These are phyloP conservation scores for Propithecus coquereli DNA, from an alignment of 2,113 vertebrate genomes.

Conservation along the genomic window DNA sequence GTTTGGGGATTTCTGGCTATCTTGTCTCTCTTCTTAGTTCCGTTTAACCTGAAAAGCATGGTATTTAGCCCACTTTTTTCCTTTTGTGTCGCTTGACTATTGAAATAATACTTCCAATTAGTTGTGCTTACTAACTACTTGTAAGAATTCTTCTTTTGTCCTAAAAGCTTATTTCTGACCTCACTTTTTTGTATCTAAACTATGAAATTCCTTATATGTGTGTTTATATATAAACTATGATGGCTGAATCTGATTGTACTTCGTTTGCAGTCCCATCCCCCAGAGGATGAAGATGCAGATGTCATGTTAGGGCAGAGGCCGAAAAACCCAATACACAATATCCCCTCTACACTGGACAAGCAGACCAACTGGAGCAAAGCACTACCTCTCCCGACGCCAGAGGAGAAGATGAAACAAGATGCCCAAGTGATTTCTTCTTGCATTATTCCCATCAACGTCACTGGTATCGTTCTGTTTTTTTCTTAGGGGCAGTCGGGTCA, in stretches of 20 bases:
- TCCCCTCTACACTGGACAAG: constrained; percentile 97
- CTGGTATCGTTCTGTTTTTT: constrained; percentile 88
- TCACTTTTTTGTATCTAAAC: constrained; percentile 58
- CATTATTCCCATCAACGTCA: constrained; percentile 98
- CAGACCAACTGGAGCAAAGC: constrained; percentile 98
- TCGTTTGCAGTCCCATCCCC: constrained; percentile 90
- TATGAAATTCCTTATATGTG: constrained; percentile 28
- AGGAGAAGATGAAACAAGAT: constrained; percentile 96
- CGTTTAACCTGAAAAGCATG: constrained; percentile 47
- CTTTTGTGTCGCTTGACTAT: constrained; percentile 30
- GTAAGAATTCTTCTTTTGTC: constrained; percentile 52
- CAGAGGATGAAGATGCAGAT: constrained; percentile 91
- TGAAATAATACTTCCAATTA: constrained; percentile 47
- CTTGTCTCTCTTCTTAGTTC: constrained; percentile 35
- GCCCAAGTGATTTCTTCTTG: constrained; percentile 95
- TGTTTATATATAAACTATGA: constrained; percentile 48
- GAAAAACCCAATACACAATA: constrained; percentile 94
- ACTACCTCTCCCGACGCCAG: constrained; percentile 96
- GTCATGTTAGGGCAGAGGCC: constrained; percentile 94
- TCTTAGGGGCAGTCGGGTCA: constrained; percentile 67
- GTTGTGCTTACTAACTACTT: constrained; percentile 51
- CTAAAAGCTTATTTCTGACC: constrained; percentile 71
- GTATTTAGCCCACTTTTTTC: not conserved
- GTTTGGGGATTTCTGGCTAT: constrained; percentile 13
- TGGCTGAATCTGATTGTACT: constrained; percentile 79